Evolutionary conservation across 1,140 invertebrate species (phyloP).

Genomic region (Drosophila mojavensis): DNA sequence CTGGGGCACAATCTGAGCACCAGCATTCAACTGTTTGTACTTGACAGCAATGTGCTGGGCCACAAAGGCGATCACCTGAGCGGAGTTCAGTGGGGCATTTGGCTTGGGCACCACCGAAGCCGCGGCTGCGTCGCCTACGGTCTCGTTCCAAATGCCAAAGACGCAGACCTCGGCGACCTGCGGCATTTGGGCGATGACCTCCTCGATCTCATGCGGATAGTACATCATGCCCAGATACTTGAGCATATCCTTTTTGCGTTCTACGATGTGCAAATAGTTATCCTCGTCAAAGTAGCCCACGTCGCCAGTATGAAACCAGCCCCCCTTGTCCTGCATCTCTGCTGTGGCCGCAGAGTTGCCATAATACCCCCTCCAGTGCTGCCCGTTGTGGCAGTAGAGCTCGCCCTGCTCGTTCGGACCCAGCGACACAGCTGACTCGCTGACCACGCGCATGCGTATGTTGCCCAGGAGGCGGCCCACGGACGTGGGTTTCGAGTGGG

Average conservation of each 20-base stretch:
- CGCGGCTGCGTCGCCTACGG: conserved; percentile 75
- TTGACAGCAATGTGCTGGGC: conserved; percentile 27
- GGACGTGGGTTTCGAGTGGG: conserved; percentile 54
- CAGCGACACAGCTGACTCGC: conserved; percentile 46
- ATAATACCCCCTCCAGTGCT: conserved; percentile 76
- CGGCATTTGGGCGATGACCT: conserved; percentile 68
- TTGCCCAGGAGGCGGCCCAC: conserved; percentile 66
- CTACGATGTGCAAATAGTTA: conserved; percentile 86
- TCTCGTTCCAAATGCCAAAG: conserved; percentile 77
- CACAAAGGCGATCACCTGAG: conserved; percentile 47
- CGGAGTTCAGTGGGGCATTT: conserved; percentile 26
- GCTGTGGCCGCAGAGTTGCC: conserved; percentile 64
- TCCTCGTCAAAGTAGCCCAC: conserved; percentile 86
- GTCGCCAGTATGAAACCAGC: conserved; percentile 89
- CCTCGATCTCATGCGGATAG: conserved; percentile 78
- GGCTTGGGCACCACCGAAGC: conserved; percentile 67
- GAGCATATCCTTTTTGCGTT: conserved; percentile 87
- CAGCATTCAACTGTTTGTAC: conserved; percentile 40
- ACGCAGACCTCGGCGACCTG: conserved; percentile 77
- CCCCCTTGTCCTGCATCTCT: conserved; percentile 79
- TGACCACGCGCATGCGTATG: conserved; percentile 77
- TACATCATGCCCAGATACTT: conserved; percentile 83
- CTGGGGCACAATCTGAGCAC: conserved; percentile 31
- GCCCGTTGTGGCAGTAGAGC: conserved; percentile 60
- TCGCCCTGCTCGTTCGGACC: conserved; percentile 68